Percentiles rank a stretch among this genome's conserved stretches.
Conservation (phyloP, 1,140 invertebrate genomes). For the Cheumatopsyche charites region DNA sequence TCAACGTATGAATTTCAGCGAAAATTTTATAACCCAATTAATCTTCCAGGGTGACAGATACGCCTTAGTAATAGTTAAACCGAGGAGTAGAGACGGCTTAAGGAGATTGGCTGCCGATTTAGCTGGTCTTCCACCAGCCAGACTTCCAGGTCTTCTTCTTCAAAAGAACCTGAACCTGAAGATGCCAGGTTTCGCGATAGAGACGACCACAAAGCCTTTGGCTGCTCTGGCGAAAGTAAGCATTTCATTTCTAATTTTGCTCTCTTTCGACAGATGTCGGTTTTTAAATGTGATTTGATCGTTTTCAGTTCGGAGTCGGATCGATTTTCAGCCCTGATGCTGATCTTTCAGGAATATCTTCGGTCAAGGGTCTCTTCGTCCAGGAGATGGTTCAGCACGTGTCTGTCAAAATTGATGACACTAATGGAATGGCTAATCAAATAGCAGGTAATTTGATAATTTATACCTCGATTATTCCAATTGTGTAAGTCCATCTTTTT, state of each 20-base stretch:
- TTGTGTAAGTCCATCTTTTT: too few relatives aligned
- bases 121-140: conserved; percentile 54
- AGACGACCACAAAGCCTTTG: conserved; percentile 61
- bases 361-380: conserved; percentile 62
- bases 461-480: too few relatives aligned
- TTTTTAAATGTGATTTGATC: neutral
- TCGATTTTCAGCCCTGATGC: conserved; percentile 64
- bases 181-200: conserved; percentile 58
- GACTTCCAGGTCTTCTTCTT: conserved; percentile 55
- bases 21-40: neutral
- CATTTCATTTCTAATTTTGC: too few relatives aligned
- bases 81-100: conserved; percentile 62
- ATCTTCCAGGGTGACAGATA: conserved; percentile 61
- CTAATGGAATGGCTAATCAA: conserved; percentile 38
- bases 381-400: conserved; percentile 69
- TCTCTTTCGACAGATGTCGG: neutral
- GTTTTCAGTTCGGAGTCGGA: conserved; percentile 62
- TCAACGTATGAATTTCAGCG: too few relatives aligned
- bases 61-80: conserved; percentile 62
- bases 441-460: conserved; percentile 51
- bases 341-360: conserved; percentile 63
- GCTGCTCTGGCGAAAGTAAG: conserved; percentile 59
- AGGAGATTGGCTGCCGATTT: conserved; percentile 57
- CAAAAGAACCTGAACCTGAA: conserved; percentile 55
- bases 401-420: conserved; percentile 64